Percentiles rank a stretch among this genome's conserved stretches.
These are phyloP conservation scores for Agriopis aurantiaria DNA, from an alignment of 2,888 invertebrate species.

Conservation along the genomic window DNA sequence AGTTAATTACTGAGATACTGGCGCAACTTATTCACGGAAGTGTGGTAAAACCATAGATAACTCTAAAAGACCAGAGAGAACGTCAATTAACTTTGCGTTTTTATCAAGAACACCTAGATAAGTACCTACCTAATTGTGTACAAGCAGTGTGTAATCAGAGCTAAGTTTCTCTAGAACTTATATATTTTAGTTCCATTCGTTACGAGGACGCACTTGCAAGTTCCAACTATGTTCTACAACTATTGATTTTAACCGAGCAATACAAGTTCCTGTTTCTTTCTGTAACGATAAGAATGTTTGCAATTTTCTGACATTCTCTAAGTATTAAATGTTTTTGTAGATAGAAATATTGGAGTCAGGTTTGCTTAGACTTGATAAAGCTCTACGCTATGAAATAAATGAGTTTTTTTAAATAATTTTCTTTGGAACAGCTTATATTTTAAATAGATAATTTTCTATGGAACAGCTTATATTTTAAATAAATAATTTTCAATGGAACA, in stretches of 20 bases:
- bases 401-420: no score
- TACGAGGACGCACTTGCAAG: background rate
- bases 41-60: no score
- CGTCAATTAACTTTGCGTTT: background rate
- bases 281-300: background rate
- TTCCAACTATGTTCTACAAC: background rate
- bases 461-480: no score
- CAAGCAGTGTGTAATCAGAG: background rate
- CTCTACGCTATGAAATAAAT: background rate
- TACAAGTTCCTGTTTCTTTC: background rate
- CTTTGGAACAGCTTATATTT: no score
- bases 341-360: background rate
- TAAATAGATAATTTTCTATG: no score
- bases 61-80: background rate
- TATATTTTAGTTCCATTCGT: background rate
- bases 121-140: background rate
- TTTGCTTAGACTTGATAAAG: background rate
- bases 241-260: slow-evolving; percentile 1
- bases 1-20: no score
- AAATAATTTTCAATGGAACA: no score
- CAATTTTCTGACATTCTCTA: background rate
- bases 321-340: background rate
- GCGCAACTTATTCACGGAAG: no score
- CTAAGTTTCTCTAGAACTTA: background rate
- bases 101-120: background rate